Conservation (phyloP, 2,113 vertebrate genomes). For the Xenus cinereus region DNA sequence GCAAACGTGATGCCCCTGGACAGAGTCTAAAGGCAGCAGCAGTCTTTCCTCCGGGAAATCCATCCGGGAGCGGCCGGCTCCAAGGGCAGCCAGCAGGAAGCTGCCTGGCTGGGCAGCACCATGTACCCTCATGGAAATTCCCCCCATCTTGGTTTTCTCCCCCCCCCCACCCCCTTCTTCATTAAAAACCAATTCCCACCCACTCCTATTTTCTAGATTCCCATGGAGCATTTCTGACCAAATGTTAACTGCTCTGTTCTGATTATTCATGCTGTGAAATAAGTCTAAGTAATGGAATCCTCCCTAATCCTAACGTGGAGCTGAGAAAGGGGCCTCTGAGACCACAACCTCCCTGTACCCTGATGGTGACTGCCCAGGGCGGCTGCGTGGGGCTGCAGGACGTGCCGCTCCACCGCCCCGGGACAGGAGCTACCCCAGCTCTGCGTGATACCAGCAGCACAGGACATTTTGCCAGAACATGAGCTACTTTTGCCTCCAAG, state of each 20-base stretch:
- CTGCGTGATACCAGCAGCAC: neutral
- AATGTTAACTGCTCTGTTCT: neutral
- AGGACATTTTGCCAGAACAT: neutral
- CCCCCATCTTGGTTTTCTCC: fast-evolving
- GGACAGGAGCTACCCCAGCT: neutral
- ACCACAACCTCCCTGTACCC: neutral
- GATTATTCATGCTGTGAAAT: neutral
- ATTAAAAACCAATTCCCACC: neutral
- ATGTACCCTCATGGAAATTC: neutral
- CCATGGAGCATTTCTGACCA: neutral
- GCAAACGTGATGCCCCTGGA: neutral
- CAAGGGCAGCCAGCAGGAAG: neutral
- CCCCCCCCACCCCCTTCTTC: neutral
- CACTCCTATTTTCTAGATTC: neutral
- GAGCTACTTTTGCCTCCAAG: neutral
- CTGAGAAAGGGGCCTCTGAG: neutral
- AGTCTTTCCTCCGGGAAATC: neutral
- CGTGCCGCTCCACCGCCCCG: neutral
- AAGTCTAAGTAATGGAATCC: neutral
- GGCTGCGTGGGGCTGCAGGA: neutral
- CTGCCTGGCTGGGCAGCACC: neutral
- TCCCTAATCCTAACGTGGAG: neutral
- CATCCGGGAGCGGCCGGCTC: neutral
- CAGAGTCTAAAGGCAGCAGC: neutral
- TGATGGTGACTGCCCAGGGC: neutral